phyloP scores from a whole-genome alignment of 2,888 invertebrate species.

The Sicus ferrugineus region DNA sequence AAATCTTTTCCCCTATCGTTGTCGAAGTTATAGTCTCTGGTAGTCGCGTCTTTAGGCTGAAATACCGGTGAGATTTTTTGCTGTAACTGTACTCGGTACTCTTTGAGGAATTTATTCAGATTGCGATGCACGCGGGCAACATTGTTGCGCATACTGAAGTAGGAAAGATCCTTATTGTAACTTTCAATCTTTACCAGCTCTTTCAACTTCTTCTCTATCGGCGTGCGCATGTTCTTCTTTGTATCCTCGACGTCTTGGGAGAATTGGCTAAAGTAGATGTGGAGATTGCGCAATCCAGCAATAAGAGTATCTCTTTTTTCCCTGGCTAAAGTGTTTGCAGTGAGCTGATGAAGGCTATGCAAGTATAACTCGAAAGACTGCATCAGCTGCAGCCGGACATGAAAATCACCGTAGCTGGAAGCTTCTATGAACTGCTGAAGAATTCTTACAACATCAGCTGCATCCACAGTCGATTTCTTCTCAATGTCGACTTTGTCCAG shows the following conservation, averaged over 20 bases:
- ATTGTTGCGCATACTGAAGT: slow-evolving; percentile 90
- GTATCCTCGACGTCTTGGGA: slow-evolving; percentile 70
- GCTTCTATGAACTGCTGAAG: slow-evolving; percentile 84
- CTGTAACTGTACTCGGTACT: slow-evolving; percentile 74
- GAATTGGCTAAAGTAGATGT: slow-evolving; percentile 87
- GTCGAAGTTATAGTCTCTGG: slow-evolving; percentile 56
- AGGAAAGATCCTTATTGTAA: slow-evolving; percentile 93
- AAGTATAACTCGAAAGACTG: slow-evolving; percentile 83
- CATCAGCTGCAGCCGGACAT: slow-evolving; percentile 78
- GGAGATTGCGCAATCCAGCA: slow-evolving; percentile 80
- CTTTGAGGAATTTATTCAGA: slow-evolving; percentile 84
- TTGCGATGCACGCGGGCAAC: slow-evolving; percentile 88
- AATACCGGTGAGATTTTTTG: slow-evolving; percentile 61
- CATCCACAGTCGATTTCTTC: slow-evolving; percentile 48
- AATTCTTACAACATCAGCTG: slow-evolving; percentile 65
- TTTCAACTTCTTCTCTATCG: slow-evolving; percentile 90
- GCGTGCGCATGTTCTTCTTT: slow-evolving; percentile 75
- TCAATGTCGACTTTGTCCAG: slow-evolving; percentile 44
- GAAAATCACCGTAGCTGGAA: slow-evolving; percentile 84
- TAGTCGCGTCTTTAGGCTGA: slow-evolving; percentile 61
- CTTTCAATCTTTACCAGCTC: slow-evolving; percentile 94
- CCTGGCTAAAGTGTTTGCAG: slow-evolving; percentile 1
- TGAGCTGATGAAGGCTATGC: slow-evolving; percentile 66
- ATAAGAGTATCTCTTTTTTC: slow-evolving; percentile 61
- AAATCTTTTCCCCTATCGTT: slow-evolving; percentile 57